Percentiles rank a stretch among this genome's conserved stretches.
These are phyloP conservation scores for Brachionichthys hirsutus DNA, from an alignment of 2,113 vertebrate genomes.

Conservation along the genomic window DNA sequence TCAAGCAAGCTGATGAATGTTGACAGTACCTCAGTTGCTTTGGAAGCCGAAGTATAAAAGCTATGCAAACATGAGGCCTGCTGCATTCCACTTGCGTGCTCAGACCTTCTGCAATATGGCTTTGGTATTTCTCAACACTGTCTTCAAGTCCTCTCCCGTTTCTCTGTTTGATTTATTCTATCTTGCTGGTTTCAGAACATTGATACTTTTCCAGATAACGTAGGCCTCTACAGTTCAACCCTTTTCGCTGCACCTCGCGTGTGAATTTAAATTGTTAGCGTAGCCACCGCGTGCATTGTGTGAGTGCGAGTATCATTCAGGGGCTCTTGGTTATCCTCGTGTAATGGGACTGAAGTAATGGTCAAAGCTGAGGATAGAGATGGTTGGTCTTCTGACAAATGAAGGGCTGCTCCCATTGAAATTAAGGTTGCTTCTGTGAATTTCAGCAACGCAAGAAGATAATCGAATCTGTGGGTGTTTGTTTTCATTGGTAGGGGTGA, in stretches of 20 bases:
- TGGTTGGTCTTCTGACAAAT: constrained; percentile 18
- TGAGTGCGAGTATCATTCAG: not conserved
- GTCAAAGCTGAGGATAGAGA: not conserved
- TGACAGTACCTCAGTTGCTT: constrained; percentile 38
- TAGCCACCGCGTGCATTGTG: constrained; percentile 54
- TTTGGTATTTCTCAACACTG: constrained; percentile 60
- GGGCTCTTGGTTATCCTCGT: constrained; percentile 44
- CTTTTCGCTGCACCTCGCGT: constrained; percentile 64
- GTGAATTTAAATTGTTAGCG: constrained; percentile 66
- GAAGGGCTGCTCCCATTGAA: constrained; percentile 16
- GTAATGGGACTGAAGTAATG: constrained; percentile 37
- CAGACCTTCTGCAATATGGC: constrained; percentile 44
- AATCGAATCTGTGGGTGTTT: not conserved
- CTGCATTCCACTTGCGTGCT: constrained; percentile 46
- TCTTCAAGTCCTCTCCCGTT: constrained; percentile 56
- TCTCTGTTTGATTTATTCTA: constrained; percentile 62
- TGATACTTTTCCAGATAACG: constrained; percentile 55
- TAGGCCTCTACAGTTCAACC: constrained; percentile 39
- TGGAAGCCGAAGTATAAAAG: constrained; percentile 39
- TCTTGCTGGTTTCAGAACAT: constrained; percentile 49
- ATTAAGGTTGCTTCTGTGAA: constrained; percentile 1
- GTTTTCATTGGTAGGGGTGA: not conserved
- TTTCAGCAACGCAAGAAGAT: constrained; percentile 19
- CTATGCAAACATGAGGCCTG: constrained; percentile 38
- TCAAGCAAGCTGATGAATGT: constrained; percentile 33